Conservation (phyloP, 2,888 invertebrate genomes). For the Pilophorus perplexus region DNA sequence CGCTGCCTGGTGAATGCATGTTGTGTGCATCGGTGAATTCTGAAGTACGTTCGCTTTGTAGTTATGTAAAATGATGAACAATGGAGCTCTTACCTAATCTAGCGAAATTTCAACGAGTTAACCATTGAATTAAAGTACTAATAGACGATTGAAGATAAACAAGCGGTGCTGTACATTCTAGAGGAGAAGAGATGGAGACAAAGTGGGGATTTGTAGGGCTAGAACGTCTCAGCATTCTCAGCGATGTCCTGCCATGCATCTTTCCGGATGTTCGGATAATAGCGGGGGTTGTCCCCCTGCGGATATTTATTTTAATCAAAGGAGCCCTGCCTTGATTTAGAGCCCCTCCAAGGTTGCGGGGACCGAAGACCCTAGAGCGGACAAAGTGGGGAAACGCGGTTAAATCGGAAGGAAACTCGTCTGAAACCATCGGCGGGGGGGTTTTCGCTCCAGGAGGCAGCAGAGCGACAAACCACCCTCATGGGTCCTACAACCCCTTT, state of each 20-base stretch:
- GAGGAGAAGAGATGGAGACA: too few species aligned
- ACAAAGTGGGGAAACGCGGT: neutral
- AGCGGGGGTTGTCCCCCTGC: constrained; percentile 8
- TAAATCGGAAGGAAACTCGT: neutral
- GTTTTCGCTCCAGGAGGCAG: neutral
- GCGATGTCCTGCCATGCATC: neutral
- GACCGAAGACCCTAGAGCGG: neutral
- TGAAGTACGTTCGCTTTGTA: too few species aligned
- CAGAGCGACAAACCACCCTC: constrained; percentile 11
- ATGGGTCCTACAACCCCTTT: neutral
- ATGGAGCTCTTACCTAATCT: too few species aligned
- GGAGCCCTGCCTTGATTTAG: neutral
- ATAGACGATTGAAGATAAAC: too few species aligned
- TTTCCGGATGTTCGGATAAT: neutral
- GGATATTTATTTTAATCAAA: constrained; percentile 18
- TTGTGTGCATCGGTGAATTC: too few species aligned
- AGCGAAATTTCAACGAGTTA: too few species aligned
- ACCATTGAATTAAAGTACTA: too few species aligned
- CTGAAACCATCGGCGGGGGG: neutral
- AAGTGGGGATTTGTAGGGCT: neutral
- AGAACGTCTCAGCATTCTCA: neutral
- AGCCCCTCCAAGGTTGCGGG: neutral
- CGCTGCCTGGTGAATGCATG: too few species aligned
- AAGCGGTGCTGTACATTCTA: too few species aligned
- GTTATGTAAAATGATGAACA: too few species aligned